Base-by-base conservation (phyloP, 2,888 invertebrate genomes). In the Macrophya annulata region DNA sequence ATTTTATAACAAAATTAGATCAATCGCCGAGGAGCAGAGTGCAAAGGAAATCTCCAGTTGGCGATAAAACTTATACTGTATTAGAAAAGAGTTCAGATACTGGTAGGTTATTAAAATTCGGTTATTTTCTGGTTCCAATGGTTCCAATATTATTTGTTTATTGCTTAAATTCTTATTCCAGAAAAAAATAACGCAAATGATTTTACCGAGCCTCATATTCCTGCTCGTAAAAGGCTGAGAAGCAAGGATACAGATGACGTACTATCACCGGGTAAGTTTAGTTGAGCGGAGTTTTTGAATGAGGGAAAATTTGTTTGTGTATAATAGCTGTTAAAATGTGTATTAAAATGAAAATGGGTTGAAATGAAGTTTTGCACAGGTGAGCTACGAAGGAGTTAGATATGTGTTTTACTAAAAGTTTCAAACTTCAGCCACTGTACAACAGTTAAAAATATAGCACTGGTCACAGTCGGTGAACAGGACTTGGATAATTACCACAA, bases 171-270 rank as follows among this genome's bases (percentile, higher is more conserved):
- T 8, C 15, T 40, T 72, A n/a, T 77, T 43, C 31, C 84, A 85
- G 88, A 86, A 37, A 86, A 84, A 85, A 51, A 31, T 84, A 84
- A 48, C 62, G 85, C 48, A 8, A 86, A 88, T 31, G 86, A 88
- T 87, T 90, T 90, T 71, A 87, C 87, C 85, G 90, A 90, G 84
- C 90, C 92, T 37, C 85, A 88, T 86, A 84, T 88, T 62, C 89
- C 91, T 45, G 89, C 89, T 72, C 89, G 92, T 45, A 92, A 92
- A 87, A 90, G 92, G 89, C 88, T 90, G 86, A 90, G 91, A 87
- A 89, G 89, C 71, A 90, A 88, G 85, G 90, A 92, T 25, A 86
- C 72, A 10, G 91, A 92, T 40, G 91, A 91, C 68, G 37, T 83
- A 81, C 88, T 86, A 85, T 91, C 92, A 5, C 91, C 92, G 71